Evolutionary conservation across 2,797 vertebrate species (phyloP).

Genomic region (Mormyrops boulengeri): DNA sequence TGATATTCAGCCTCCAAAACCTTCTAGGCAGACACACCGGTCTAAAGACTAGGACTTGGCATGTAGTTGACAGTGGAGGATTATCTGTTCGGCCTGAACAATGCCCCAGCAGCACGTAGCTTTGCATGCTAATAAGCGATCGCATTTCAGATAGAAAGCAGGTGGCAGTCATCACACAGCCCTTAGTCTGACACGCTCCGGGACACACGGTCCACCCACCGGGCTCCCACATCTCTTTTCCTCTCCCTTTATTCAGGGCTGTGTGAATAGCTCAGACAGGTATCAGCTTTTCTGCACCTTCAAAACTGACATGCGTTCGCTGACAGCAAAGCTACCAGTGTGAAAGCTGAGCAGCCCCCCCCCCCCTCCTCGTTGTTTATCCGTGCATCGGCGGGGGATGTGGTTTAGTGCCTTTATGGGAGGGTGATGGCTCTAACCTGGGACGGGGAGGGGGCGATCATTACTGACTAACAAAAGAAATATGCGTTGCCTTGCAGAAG

Average conservation of each 20-base stretch:
- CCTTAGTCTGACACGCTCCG: neutral
- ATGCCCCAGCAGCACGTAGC: neutral
- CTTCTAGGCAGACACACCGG: neutral
- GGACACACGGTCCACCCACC: neutral
- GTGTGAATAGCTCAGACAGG: neutral
- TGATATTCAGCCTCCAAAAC: neutral
- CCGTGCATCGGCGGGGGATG: neutral
- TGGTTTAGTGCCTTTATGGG: neutral
- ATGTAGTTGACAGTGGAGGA: neutral
- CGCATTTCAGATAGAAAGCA: neutral
- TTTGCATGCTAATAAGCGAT: neutral
- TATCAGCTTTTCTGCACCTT: neutral
- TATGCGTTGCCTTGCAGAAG: conserved; percentile 1
- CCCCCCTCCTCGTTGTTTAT: neutral
- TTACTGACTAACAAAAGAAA: neutral
- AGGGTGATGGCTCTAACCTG: neutral
- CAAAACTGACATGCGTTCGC: neutral
- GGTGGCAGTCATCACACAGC: neutral
- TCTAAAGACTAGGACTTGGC: neutral
- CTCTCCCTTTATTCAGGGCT: neutral
- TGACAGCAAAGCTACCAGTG: neutral
- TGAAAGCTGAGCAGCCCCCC: neutral
- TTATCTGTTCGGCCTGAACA: conserved; percentile 4
- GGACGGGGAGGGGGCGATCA: neutral
- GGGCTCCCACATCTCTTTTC: neutral